Conservation (phyloP, 1,140 invertebrate genomes). For the Neotoxoptera formosana region DNA sequence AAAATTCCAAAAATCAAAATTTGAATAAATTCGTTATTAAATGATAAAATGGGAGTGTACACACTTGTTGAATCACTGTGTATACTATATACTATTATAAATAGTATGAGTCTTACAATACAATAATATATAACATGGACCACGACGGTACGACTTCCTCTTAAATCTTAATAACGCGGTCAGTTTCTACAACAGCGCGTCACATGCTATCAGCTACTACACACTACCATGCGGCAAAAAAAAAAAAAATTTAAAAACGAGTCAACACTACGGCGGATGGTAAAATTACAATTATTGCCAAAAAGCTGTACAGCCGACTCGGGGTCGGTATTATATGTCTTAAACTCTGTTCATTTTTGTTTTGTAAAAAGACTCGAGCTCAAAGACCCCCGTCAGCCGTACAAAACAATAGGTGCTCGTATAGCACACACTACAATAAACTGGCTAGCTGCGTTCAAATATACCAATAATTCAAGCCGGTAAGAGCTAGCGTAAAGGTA, state of each 20-base stretch:
- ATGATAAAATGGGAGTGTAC: background rate
- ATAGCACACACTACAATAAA: background rate
- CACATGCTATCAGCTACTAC: background rate
- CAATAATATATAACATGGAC: background rate
- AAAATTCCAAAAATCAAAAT: background rate
- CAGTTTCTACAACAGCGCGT: background rate
- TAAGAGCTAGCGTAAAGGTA: background rate
- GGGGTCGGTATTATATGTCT: background rate
- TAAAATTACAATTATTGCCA: background rate
- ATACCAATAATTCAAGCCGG: slow-evolving; percentile 4
- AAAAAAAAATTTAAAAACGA: background rate
- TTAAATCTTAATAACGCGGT: background rate
- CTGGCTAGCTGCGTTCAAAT: background rate
- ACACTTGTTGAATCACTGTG: background rate
- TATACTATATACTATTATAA: background rate
- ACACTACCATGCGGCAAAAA: background rate
- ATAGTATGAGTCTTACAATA: background rate
- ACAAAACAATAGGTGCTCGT: background rate
- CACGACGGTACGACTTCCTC: background rate
- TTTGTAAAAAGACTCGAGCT: background rate
- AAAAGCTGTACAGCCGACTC: background rate
- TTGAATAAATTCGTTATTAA: background rate
- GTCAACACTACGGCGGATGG: background rate
- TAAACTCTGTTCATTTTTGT: background rate
- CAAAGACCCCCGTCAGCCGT: background rate